Evolutionary conservation across 1,140 invertebrate genomes (phyloP).

Genomic region (Scaptodrosophila lebanonensis): DNA sequence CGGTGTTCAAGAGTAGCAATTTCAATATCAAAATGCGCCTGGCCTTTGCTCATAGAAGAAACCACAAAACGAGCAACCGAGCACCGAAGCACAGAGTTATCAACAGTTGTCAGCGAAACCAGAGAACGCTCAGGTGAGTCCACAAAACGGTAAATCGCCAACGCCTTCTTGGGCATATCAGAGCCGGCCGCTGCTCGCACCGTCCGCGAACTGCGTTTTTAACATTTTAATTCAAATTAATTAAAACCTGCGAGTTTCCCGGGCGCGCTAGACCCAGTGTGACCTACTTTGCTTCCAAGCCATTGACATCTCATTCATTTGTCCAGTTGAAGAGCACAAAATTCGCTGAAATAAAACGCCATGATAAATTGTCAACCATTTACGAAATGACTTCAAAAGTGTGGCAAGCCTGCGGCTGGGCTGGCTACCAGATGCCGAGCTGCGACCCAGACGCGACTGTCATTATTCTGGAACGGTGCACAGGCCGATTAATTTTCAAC

Average conservation of each 20-base stretch:
- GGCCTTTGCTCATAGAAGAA: slow-evolving; percentile 58
- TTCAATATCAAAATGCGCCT: slow-evolving; percentile 69
- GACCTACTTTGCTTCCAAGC: slow-evolving; percentile 37
- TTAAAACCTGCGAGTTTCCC: slow-evolving; percentile 45
- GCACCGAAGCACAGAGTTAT: slow-evolving; percentile 21
- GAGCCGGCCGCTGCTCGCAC: slow-evolving; percentile 21
- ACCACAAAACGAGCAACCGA: slow-evolving; percentile 29
- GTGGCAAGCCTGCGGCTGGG: slow-evolving; percentile 42
- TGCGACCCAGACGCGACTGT: slow-evolving; percentile 7
- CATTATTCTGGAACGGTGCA: slow-evolving; percentile 42
- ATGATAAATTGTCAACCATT: slow-evolving; percentile 61
- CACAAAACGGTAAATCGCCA: slow-evolving; percentile 63
- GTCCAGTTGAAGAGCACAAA: slow-evolving; percentile 43
- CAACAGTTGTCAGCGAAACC: slow-evolving; percentile 15
- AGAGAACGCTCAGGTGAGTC: slow-evolving; percentile 48
- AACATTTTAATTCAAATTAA: slow-evolving; percentile 72
- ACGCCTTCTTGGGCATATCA: slow-evolving; percentile 67
- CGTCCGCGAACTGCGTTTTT: slow-evolving; percentile 26
- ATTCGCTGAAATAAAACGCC: slow-evolving; percentile 32
- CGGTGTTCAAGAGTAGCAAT: slow-evolving; percentile 60
- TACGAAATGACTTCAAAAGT: slow-evolving; percentile 59
- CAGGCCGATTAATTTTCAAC: slow-evolving; percentile 61
- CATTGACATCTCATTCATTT: slow-evolving; percentile 43
- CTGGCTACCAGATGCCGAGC: slow-evolving; percentile 21
- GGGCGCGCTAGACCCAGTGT: slow-evolving; percentile 34